Evolutionary conservation across 53 echinoderm and acorn worm species (phyloP).

Genomic region (Arbacia lixula): DNA sequence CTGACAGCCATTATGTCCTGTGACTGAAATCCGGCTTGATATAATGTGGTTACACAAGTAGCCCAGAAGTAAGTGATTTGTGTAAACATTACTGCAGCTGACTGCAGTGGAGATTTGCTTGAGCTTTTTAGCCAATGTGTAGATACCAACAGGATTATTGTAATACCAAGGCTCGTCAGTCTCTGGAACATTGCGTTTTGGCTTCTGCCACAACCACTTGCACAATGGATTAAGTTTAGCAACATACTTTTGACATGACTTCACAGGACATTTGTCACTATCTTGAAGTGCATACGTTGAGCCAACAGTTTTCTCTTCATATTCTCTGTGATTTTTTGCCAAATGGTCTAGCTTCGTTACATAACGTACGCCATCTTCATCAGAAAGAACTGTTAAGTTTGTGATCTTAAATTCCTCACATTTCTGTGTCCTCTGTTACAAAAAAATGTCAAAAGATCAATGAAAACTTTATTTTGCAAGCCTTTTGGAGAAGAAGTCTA

Average conservation of each 20-base stretch:
- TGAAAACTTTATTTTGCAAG: conserved; percentile 7
- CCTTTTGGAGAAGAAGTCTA: background rate
- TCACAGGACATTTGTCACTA: background rate
- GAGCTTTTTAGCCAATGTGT: no score
- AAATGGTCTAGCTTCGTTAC: background rate
- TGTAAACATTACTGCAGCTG: background rate
- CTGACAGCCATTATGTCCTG: no score
- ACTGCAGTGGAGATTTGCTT: background rate
- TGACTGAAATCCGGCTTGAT: no score
- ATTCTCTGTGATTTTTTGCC: background rate
- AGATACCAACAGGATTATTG: no score
- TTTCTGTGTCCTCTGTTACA: background rate
- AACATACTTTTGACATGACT: no score
- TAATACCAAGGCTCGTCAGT: no score
- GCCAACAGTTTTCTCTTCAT: background rate
- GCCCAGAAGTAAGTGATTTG: background rate
- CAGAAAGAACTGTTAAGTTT: background rate
- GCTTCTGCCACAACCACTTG: no score
- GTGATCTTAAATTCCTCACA: background rate
- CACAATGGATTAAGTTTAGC: no score
- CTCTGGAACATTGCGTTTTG: no score
- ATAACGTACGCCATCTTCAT: background rate
- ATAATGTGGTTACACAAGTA: no score
- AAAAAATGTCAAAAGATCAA: conserved; percentile 14
- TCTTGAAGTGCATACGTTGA: no score